phyloP scores from a whole-genome alignment of 2,888 invertebrate genomes.

The Epirrhoe alternata region DNA sequence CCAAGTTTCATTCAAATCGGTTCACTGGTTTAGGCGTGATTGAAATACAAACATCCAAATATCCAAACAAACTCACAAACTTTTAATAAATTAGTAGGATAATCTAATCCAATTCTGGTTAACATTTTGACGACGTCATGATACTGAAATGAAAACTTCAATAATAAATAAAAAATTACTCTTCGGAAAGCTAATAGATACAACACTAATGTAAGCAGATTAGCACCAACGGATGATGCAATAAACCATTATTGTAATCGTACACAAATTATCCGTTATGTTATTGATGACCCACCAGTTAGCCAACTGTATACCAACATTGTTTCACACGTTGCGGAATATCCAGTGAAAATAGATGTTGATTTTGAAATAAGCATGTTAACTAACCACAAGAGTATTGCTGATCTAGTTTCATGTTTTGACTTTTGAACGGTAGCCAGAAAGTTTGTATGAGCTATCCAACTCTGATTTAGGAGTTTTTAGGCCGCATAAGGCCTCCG shows the following conservation, averaged over 20 bases:
- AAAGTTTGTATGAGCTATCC: too few relatives aligned
- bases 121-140: too few relatives aligned
- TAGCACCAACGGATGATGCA: conserved; percentile 15
- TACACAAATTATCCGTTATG: conserved; percentile 11
- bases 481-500: too few relatives aligned
- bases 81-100: too few relatives aligned
- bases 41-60: too few relatives aligned
- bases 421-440: too few relatives aligned
- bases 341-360: conserved; percentile 1
- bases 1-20: too few relatives aligned
- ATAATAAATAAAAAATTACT: not conserved
- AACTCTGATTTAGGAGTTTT: too few relatives aligned
- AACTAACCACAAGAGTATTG: not conserved
- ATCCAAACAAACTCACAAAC: too few relatives aligned
- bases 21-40: too few relatives aligned
- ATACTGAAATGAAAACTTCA: not conserved
- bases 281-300: conserved; percentile 17
- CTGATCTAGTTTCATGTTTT: not conserved
- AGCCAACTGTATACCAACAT: conserved; percentile 4
- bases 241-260: conserved; percentile 22
- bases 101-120: too few relatives aligned
- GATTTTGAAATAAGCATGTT: conserved; percentile 3
- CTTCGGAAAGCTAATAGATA: not conserved
- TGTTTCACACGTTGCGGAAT: conserved; percentile 10
- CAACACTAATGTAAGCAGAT: conserved; percentile 14